Base-by-base conservation (phyloP, 2,797 vertebrate genomes). In the Trachops cirrhosus region DNA sequence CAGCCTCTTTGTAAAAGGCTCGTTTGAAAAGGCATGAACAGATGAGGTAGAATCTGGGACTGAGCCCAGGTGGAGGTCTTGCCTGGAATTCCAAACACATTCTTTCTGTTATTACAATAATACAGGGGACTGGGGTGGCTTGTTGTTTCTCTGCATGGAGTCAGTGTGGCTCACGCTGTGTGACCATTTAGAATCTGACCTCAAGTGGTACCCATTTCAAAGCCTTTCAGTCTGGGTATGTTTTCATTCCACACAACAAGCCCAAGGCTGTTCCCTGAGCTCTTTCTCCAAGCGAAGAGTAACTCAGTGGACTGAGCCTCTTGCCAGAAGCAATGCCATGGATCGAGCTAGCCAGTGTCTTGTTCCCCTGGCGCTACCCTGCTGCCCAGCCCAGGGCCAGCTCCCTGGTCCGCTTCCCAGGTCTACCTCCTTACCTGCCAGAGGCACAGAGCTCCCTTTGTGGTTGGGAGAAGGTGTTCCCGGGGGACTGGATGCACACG, bases 51-150 rank as follows among this genome's bases (percentile, higher is more conserved):
- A 97, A 96, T 96, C 97, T 98, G 97, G 98, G 98, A 97, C 89
- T 9, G 94, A 97, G 97, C 98, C 98, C 98, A 98, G 98, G 97
- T 98, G 90, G 92, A 98, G 98, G 97, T 97, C 98, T 98, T 97
- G 98, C 95, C 96, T 98, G 97, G 98, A 98, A 98, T 98, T 98
- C 98, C 96, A 82, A 96, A 95, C 95, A 95, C 97, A 98, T 98
- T 98, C 97, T 98, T 98, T 98, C 97, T 98, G 97, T 98, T 98
- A 98, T 98, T 98, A 98, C 98, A 98, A 98, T 97, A 98, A 98
- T 98, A 98, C 97, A 97, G 97, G 97, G 97, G 97, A 97, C 87
- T 54, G 88, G 95, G 98, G 95, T 89, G 97, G 96, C 97, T 98
- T 94, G 89, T 97, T 93, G 95, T 80, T 95, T 95, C 95, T 64